These are phyloP conservation scores for Choloepus didactylus DNA, from an alignment of 2,797 vertebrate genomes.

Conservation along the genomic window DNA sequence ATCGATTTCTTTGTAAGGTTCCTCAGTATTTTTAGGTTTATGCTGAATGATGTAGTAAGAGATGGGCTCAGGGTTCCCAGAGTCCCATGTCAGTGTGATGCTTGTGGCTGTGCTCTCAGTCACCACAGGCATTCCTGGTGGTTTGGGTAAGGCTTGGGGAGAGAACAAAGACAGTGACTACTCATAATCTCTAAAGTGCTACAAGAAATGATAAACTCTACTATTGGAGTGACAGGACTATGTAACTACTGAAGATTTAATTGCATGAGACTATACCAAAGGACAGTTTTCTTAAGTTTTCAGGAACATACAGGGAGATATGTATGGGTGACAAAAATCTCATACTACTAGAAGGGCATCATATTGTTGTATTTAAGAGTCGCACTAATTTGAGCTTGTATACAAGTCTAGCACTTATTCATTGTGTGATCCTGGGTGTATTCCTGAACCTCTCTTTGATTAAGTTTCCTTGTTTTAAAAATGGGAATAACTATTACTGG, in stretches of 20 bases:
- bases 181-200: neutral
- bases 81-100: constrained; percentile 99
- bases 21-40: constrained; percentile 96
- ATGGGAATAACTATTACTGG: neutral
- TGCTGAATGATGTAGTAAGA: constrained; percentile 99
- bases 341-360: neutral
- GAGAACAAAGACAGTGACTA: constrained; percentile 30
- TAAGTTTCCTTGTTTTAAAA: constrained; percentile 48
- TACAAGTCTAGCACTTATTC: neutral
- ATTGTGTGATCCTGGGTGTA: neutral
- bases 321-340: neutral
- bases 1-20: constrained; percentile 98
- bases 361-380: neutral
- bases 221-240: no score
- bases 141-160: constrained; percentile 95
- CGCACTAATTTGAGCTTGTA: neutral
- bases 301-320: neutral
- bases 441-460: constrained; percentile 6
- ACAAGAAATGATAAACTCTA: neutral
- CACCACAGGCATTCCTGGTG: constrained; percentile 95
- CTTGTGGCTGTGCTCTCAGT: constrained; percentile 99
- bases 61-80: constrained; percentile 98
- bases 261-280: neutral
- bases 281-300: neutral
- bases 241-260: neutral